Conservation (phyloP, 2,797 vertebrate genomes). For the Dromococcyx pavoninus region DNA sequence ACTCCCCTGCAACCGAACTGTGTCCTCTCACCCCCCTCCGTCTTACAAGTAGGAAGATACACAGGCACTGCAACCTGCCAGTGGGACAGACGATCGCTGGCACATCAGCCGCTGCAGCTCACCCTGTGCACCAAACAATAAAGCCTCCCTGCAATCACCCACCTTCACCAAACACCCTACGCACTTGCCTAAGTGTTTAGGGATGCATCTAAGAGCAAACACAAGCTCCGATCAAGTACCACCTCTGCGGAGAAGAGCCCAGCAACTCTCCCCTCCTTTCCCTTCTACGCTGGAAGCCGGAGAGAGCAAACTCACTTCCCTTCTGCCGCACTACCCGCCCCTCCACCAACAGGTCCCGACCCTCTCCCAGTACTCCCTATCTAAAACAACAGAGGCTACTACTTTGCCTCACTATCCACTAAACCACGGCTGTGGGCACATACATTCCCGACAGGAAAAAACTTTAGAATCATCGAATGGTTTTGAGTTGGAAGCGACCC, state of each 20-base stretch:
- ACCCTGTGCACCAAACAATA: not conserved
- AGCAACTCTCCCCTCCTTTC: no score
- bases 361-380: not conserved
- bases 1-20: not conserved
- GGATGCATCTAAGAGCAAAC: not conserved
- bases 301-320: not conserved
- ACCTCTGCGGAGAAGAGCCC: not conserved
- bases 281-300: rapidly evolving
- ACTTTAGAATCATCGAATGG: no score
- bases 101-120: not conserved
- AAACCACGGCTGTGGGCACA: not conserved
- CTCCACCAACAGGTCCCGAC: not conserved
- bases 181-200: not conserved
- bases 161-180: not conserved
- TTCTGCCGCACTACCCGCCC: not conserved
- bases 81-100: no score
- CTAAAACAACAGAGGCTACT: no score
- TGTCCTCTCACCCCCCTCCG: rapidly evolving
- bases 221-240: not conserved
- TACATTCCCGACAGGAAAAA: not conserved
- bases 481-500: no score
- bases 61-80: not conserved
- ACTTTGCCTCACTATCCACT: not conserved
- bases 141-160: not conserved
- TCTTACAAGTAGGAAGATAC: not conserved